Percentiles rank a stretch among this genome's conserved stretches.
phyloP scores from a whole-genome alignment of 2,888 invertebrate species.

The Marasmarcha lunaedactyla region DNA sequence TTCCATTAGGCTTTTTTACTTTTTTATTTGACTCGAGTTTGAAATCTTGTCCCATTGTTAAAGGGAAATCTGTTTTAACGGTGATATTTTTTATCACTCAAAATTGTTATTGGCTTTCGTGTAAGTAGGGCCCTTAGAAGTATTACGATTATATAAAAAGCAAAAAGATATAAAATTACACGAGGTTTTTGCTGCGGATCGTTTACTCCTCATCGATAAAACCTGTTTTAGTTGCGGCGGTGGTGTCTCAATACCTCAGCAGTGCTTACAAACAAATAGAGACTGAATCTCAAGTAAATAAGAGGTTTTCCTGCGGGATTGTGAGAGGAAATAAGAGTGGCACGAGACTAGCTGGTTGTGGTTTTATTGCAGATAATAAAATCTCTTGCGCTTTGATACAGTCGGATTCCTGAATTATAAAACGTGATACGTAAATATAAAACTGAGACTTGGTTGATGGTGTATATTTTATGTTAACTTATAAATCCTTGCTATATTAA shows the following conservation, averaged over 20 bases:
- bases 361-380: constrained; percentile 40
- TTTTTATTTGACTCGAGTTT: constrained; percentile 29
- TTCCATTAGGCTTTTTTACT: constrained; percentile 39
- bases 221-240: constrained; percentile 5
- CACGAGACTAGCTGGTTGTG: constrained; percentile 20
- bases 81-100: constrained; percentile 38
- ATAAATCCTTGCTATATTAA: neutral
- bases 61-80: constrained; percentile 43
- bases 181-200: constrained; percentile 9
- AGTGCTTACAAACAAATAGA: constrained; percentile 29
- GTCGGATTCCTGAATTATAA: constrained; percentile 1
- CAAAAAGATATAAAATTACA: constrained; percentile 12
- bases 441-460: neutral
- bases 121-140: neutral
- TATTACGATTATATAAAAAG: constrained; percentile 7
- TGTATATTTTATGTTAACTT: neutral
- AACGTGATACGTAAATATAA: neutral
- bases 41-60: constrained; percentile 38
- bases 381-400: constrained; percentile 20
- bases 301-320: constrained; percentile 26
- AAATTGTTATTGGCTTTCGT: constrained; percentile 19
- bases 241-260: constrained; percentile 6
- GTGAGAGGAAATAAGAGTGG: constrained; percentile 27
- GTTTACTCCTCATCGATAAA: constrained; percentile 11
- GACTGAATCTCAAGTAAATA: constrained; percentile 30